Percentiles rank a stretch among this genome's conserved stretches.
Evolutionary conservation across 2,113 vertebrate species (phyloP).

Genomic region (Neofelis nebulosa): DNA sequence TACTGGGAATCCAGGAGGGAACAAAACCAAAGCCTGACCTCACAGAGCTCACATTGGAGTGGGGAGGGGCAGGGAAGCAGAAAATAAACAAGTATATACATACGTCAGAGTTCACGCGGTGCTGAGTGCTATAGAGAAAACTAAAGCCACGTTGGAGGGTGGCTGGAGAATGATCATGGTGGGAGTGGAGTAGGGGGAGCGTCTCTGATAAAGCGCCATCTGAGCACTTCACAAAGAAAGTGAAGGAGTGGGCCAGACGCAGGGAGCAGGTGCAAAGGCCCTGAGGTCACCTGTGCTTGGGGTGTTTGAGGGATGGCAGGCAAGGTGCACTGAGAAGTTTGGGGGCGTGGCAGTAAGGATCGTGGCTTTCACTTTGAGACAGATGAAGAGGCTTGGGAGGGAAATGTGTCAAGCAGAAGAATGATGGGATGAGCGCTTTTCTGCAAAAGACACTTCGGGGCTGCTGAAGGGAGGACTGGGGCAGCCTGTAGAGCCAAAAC

Average conservation of each 20-base stretch:
- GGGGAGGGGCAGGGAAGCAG: not conserved
- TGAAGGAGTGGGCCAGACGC: not conserved
- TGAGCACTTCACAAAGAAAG: not conserved
- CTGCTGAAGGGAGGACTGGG: not conserved
- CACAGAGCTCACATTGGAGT: not conserved
- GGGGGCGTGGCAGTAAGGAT: no score
- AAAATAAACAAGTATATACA: not conserved
- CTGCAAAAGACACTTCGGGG: not conserved
- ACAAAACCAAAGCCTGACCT: not conserved
- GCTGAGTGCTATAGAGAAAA: not conserved
- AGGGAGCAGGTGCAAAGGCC: not conserved
- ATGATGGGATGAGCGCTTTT: not conserved
- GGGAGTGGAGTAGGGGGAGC: no score
- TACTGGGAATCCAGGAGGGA: not conserved
- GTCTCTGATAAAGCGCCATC: not conserved
- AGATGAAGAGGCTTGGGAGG: no score
- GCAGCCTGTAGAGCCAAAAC: not conserved
- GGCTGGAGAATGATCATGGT: not conserved
- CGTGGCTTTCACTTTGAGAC: not conserved
- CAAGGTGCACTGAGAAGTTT: no score
- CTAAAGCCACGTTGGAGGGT: not conserved
- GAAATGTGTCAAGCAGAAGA: not conserved
- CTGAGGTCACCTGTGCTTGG: not conserved
- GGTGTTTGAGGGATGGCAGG: not conserved
- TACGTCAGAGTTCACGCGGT: no score